phyloP scores from a whole-genome alignment of 2,888 invertebrate genomes.

The Chesias legatella region DNA sequence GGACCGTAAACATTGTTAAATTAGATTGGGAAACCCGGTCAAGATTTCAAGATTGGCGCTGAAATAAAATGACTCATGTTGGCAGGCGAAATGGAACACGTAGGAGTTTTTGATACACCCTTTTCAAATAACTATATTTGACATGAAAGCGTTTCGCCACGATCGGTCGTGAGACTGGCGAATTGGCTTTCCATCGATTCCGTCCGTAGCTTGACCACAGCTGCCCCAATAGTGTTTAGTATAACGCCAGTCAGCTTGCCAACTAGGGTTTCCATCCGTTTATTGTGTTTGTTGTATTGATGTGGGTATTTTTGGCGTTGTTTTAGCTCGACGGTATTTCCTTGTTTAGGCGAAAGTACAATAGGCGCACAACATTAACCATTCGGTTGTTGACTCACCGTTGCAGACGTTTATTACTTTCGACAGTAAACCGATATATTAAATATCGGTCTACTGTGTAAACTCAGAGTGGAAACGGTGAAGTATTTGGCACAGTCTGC shows the following conservation, averaged over 20 bases:
- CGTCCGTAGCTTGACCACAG: conserved; percentile 11
- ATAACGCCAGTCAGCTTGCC: conserved; percentile 20
- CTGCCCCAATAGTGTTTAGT: not conserved
- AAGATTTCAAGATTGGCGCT: conserved; percentile 21
- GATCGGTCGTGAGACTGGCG: conserved; percentile 11
- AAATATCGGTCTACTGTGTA: too few relatives aligned
- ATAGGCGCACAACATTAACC: conserved; percentile 42
- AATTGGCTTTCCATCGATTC: conserved; percentile 12
- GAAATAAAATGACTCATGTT: conserved; percentile 8
- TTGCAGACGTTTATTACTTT: conserved; percentile 38
- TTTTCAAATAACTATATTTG: conserved; percentile 13
- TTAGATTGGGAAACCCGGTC: conserved; percentile 32
- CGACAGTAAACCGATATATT: conserved; percentile 32
- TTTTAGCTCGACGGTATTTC: conserved; percentile 53
- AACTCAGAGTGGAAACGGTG: conserved; percentile 11
- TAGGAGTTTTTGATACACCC: conserved; percentile 1
- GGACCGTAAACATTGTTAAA: conserved; percentile 43
- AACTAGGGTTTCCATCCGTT: conserved; percentile 29
- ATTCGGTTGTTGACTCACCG: conserved; percentile 35
- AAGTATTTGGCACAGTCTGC: not conserved
- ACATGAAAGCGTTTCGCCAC: conserved; percentile 5
- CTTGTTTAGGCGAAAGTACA: conserved; percentile 52
- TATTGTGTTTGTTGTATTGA: conserved; percentile 40
- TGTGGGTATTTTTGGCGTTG: conserved; percentile 57
- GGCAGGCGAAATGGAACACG: conserved; percentile 5